Evolutionary conservation across 2,113 vertebrate genomes (phyloP).

Genomic region (Nematolebias whitei): DNA sequence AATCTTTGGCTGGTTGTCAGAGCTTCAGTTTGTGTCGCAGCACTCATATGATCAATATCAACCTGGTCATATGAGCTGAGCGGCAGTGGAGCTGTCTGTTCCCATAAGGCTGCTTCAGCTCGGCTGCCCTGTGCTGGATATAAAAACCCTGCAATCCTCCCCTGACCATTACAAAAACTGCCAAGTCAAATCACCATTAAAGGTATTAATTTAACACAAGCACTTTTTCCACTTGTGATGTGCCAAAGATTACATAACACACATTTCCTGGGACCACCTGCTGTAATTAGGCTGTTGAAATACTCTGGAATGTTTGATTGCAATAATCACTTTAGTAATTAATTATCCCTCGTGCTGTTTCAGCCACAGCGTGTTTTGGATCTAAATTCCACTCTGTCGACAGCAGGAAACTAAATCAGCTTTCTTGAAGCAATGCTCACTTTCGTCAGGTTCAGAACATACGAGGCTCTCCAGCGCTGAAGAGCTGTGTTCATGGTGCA

Average conservation of each 20-base stretch:
- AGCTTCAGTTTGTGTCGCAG: too few relatives aligned
- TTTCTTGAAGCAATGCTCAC: background rate
- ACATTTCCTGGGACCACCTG: conserved; percentile 19
- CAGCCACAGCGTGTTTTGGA: conserved; percentile 12
- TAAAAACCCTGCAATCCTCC: too few relatives aligned
- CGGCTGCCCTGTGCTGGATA: conserved; percentile 1
- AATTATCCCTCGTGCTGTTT: conserved; percentile 22
- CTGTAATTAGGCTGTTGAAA: conserved; percentile 21
- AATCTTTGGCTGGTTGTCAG: background rate
- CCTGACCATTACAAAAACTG: conserved; percentile 4
- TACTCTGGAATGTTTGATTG: conserved; percentile 1
- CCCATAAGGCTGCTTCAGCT: conserved; percentile 10
- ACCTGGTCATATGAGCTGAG: conserved; percentile 4
- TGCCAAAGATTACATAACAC: conserved; percentile 34
- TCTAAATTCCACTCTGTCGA: conserved; percentile 22
- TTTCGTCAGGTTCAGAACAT: conserved; percentile 19
- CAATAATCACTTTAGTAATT: conserved; percentile 8
- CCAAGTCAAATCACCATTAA: conserved; percentile 23
- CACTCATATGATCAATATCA: conserved; percentile 24
- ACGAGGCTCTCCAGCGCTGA: conserved; percentile 18
- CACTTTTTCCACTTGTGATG: conserved; percentile 15
- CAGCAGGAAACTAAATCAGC: conserved; percentile 25
- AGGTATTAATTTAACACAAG: background rate
- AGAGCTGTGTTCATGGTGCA: conserved; percentile 51
- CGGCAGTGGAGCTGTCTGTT: conserved; percentile 18